Conservation (phyloP, 2,888 invertebrate species). For the Odontomyia ornata region DNA sequence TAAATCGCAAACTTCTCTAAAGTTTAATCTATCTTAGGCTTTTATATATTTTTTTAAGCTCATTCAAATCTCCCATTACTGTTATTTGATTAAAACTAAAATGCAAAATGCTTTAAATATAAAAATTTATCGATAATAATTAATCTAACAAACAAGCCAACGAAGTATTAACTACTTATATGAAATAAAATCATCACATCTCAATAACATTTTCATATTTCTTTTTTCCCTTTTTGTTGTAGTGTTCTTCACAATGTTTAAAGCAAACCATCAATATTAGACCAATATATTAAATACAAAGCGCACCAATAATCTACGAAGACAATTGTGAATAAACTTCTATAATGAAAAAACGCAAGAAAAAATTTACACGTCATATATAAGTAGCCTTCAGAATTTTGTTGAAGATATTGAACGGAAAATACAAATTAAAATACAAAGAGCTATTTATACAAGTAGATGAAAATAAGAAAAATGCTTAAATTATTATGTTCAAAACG, state of each 20-base stretch:
- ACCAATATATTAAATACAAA: neutral
- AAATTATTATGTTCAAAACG: slow-evolving; percentile 55
- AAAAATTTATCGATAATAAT: too few relatives aligned
- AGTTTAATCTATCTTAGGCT: too few relatives aligned
- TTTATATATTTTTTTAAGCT: too few relatives aligned
- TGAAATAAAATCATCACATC: too few relatives aligned
- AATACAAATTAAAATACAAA: slow-evolving; percentile 15
- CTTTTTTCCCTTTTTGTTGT: neutral
- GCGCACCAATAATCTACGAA: neutral
- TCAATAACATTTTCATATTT: too few relatives aligned
- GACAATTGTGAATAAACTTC: neutral
- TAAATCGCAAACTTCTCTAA: too few relatives aligned
- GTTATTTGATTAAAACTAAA: too few relatives aligned
- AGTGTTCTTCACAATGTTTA: slow-evolving; percentile 15
- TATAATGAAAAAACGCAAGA: slow-evolving; percentile 30
- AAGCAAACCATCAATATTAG: neutral
- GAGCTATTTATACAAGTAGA: slow-evolving; percentile 16
- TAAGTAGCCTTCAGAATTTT: slow-evolving; percentile 26
- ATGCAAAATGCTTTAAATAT: too few relatives aligned
- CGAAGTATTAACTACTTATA: too few relatives aligned
- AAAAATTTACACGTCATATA: slow-evolving; percentile 10
- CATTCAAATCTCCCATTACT: too few relatives aligned
- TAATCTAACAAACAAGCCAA: too few relatives aligned
- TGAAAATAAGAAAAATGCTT: slow-evolving; percentile 34
- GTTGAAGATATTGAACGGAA: slow-evolving; percentile 2